Conservation (phyloP, 2,888 invertebrate species). For the Drosophila percnosoma region DNA sequence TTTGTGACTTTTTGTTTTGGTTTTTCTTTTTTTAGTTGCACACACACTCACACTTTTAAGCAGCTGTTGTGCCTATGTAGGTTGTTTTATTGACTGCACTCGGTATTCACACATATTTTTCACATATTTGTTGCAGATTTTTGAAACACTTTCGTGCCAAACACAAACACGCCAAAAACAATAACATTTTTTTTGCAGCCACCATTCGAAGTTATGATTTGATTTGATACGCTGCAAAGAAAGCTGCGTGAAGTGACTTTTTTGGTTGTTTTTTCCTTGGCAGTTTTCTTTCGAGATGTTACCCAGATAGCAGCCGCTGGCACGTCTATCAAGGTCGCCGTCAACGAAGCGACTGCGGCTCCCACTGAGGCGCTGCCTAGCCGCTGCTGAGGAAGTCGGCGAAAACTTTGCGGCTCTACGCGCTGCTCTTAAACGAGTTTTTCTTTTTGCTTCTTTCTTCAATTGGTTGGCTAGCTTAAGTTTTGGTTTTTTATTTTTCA, state of each 20-base stretch:
- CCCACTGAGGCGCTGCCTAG: conserved; percentile 45
- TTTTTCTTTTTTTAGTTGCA: conserved; percentile 11
- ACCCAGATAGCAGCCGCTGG: conserved; percentile 71
- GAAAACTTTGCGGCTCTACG: conserved; percentile 33
- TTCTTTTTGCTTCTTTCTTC: conserved; percentile 30
- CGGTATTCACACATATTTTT: conserved; percentile 41
- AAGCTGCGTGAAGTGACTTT: conserved; percentile 46
- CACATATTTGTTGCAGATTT: conserved; percentile 54
- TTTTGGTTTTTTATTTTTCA: conserved; percentile 6
- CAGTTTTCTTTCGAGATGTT: conserved; percentile 20
- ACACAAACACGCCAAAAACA: conserved; percentile 47
- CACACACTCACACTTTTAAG: conserved; percentile 3
- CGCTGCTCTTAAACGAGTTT: conserved; percentile 67
- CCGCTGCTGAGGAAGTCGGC: conserved; percentile 57
- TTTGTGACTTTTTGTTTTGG: conserved; percentile 15
- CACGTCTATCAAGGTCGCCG: conserved; percentile 85
- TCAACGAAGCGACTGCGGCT: conserved; percentile 82
- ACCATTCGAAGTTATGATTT: conserved; percentile 22
- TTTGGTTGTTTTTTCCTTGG: not conserved
- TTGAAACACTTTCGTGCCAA: conserved; percentile 64
- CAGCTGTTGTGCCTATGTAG: conserved; percentile 26
- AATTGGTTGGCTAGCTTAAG: conserved; percentile 10
- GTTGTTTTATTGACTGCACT: conserved; percentile 35
- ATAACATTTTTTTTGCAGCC: conserved; percentile 40
- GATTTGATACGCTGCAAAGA: conserved; percentile 45